Evolutionary conservation across 2,797 vertebrate genomes (phyloP), one percentile per base, ranked within the genome.

Genomic region (Otolemur crassicaudatus): DNA sequence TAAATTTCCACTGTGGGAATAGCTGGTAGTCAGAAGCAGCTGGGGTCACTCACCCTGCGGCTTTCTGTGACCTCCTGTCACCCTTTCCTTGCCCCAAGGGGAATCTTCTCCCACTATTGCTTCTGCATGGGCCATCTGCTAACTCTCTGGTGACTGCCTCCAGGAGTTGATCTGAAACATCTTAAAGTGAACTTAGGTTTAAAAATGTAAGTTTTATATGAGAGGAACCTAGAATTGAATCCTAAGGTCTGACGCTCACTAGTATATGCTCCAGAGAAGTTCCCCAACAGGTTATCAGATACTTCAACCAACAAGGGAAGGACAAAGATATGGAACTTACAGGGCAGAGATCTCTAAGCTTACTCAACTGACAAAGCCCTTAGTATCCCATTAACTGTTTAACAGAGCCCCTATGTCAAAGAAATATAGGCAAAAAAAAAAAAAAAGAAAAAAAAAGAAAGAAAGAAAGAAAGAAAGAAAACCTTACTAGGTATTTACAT

Each of bases 1-100:
- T 88, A 96, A 95, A 96, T 97, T 95, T 96, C 23, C 75, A 77
- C 80, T 75, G 83, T 58, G 87, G 81, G 70, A 93, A 90, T 72
- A 81, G 53, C 87, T 63, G 31, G 37, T 85, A 53, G 94, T 91
- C 90, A 94, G 90, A 90, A 96, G 90, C 79, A 95, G 72, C 53
- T 29, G n/a, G 49, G 77, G 91, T 83, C 77, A 89, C 83, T 93
- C 73, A 93, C 94, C 91, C 86, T 83, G 49, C 49, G 76, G 81
- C 92, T 92, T 87, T 77, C 53, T 60, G 22, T 43, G 67, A 49
- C 80, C 65, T 84, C 69, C 58, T 7, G 17, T 25, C 49, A 40
- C 81, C 61, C 73, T 85, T 76, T 88, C 43, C 95, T 29, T n/a
- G 46, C 37, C 91, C 5, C 23, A 10, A n/a, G 84, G 77, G 93